phyloP scores from a whole-genome alignment of 2,797 vertebrate species.

The Typhlichthys subterraneus region DNA sequence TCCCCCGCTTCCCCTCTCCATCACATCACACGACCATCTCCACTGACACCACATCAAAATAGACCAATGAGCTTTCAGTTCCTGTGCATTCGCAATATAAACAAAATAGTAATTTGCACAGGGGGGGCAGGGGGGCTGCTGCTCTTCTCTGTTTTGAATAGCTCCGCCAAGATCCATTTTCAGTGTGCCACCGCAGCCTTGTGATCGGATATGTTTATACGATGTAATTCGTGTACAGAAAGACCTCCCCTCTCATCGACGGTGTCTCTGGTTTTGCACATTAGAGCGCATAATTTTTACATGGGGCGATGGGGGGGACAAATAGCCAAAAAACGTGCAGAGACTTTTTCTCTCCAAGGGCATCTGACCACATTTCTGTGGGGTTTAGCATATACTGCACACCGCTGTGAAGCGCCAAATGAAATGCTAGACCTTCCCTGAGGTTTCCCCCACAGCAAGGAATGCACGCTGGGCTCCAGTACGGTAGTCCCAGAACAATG shows the following conservation, averaged over 20 bases:
- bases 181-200: constrained; percentile 49
- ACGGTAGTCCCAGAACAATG: constrained; percentile 71
- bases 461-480: constrained; percentile 68
- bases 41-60: constrained; percentile 28
- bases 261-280: constrained; percentile 53
- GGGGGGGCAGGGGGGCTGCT: not conserved
- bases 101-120: constrained; percentile 36
- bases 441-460: constrained; percentile 71
- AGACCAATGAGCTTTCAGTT: constrained; percentile 23
- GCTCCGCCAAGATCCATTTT: constrained; percentile 41
- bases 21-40: constrained; percentile 17
- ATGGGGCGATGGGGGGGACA: constrained; percentile 8
- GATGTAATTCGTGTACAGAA: constrained; percentile 53
- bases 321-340: not conserved
- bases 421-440: constrained; percentile 72
- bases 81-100: constrained; percentile 39
- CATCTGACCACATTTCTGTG: constrained; percentile 60
- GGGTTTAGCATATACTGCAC: constrained; percentile 48
- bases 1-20: constrained; percentile 3
- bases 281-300: constrained; percentile 63
- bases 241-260: constrained; percentile 50
- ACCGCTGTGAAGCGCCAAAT: constrained; percentile 54
- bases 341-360: constrained; percentile 44
- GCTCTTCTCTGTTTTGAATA: constrained; percentile 45
- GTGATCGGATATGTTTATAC: constrained; percentile 59